Evolutionary conservation across 2,888 invertebrate species (phyloP).

Genomic region (Diabrotica balteata): DNA sequence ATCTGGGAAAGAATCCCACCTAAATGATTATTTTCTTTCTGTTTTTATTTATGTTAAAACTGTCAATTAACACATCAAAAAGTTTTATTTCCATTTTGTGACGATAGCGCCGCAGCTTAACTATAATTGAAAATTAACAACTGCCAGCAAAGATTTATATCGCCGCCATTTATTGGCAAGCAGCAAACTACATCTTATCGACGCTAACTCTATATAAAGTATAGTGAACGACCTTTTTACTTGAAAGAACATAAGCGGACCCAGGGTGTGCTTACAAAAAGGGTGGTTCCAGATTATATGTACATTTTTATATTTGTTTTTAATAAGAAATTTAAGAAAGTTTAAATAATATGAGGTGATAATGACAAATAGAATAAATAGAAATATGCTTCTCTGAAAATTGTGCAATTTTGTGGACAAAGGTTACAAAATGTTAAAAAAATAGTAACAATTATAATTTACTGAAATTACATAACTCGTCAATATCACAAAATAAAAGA

Average conservation of each 20-base stretch:
- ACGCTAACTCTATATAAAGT: constrained; percentile 22
- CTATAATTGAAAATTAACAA: constrained; percentile 31
- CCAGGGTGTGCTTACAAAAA: not conserved
- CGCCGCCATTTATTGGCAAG: constrained; percentile 14
- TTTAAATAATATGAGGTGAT: too few species aligned
- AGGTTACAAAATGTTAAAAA: too few species aligned
- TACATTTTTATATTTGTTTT: too few species aligned
- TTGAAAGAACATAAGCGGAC: constrained; percentile 21
- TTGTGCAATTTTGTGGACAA: too few species aligned
- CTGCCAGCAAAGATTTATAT: constrained; percentile 27
- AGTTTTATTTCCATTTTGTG: constrained; percentile 27
- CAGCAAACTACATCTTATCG: constrained; percentile 27
- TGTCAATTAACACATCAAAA: constrained; percentile 14
- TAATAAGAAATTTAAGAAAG: too few species aligned
- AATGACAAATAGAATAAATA: too few species aligned
- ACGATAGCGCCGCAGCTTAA: constrained; percentile 17
- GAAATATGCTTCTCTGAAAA: too few species aligned
- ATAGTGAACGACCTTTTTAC: constrained; percentile 47
- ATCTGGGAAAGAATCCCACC: too few species aligned
- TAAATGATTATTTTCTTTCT: too few species aligned
- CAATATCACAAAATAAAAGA: too few species aligned
- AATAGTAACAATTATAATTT: too few species aligned
- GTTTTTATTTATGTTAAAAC: not conserved
- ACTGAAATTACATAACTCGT: too few species aligned
- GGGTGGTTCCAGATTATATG: not conserved